Evolutionary conservation across 2,113 vertebrate genomes (phyloP), one percentile per base, ranked within the genome.

Genomic region (Eulemur rufifrons): DNA sequence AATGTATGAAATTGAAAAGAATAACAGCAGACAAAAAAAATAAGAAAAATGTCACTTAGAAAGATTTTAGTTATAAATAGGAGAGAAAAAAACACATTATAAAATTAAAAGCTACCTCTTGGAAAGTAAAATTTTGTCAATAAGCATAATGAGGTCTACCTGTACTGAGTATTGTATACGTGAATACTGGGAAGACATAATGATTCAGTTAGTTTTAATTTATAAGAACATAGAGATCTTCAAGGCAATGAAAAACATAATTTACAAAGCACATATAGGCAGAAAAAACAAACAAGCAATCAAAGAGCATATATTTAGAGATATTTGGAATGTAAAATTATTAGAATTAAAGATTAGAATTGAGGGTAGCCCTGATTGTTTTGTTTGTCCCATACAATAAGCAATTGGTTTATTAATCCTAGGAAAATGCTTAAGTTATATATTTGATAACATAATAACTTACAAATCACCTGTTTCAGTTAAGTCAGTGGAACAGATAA

Each of bases 301-400:
- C 12, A 78, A 84, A 90, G 23, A 86, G 0, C 11, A 91, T 34
- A 42, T 86, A 45, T 13, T 52, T 94, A 45, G 25, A 78, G 15
- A 80, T 52, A 89, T 56, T 39, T 87, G 21, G 1, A 90, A 92
- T 64, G 12, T 81, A 63, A 86, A 91, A 77, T 1, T 10, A 25
- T 95, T 78, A 82, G 27, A 90, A 77, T 29, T 88, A 92, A 92
- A 78, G 4, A 32, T 63, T 89, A 78, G 86, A 95, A 86, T 8
- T 92, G 15, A 96, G 1, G 29, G 13, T 94, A 61, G 37, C 3
- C 11, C 29, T 89, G 6, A 13, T 37, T 89, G 37, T 80, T 92
- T 42, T 61, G 17, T 39, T 86, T 2, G 83, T 64, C 2, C 6
- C 61, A 42, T 66, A 12, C 50, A 93, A 39, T 27, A 86, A 12